Evolutionary conservation across 2,113 vertebrate species (phyloP), one percentile per base, ranked within the genome.

Genomic region (Paradisaea rubra): DNA sequence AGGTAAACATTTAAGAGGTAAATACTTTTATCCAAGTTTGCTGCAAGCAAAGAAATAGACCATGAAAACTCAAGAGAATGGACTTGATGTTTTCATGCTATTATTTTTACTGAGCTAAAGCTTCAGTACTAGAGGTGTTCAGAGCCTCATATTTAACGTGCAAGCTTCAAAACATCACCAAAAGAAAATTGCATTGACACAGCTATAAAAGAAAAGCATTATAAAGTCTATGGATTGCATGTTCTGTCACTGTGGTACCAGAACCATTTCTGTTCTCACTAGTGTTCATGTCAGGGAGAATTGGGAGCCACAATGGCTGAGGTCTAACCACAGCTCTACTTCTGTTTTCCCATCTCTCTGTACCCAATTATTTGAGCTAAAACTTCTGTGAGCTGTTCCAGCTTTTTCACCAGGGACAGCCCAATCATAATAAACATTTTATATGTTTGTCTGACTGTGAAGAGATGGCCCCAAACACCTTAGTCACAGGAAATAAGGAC

Each of bases 1-100:
- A 97, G 79, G 95, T 97, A 98, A 98, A 98, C 94, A 97, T 97
- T 97, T 98, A 97, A 96, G 94, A 97, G 92, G 94, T 97, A 98
- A 98, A 98, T 97, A 98, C 91, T 97, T 97, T 93, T 95, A 92
- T 94, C 78, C 83, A 96, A 97, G 94, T 97, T 97, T 95, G 92
- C 97, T 98, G 88, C 91, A 74, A 98, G 96, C 93, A 73, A 96
- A 97, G 95, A 97, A 98, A 91, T 94, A 97, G 97, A 98, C 97
- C 97, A 96, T 98, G 97, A 98, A 98, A 96, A 97, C 97, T 97
- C 95, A 87, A 95, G 97, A 98, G 97, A 97, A 93, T 57, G 88
- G 53, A 35, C 66, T 95, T 95, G 83, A 96, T 96, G 88, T 91
- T 96, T 97, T 95, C 65, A 70, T 81, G 88, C 61, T 89, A 91